A percentile compares a stretch with the other conserved stretches of the same genome.
Conservation (phyloP, 1,140 invertebrate genomes). For the Asobara japonica region DNA sequence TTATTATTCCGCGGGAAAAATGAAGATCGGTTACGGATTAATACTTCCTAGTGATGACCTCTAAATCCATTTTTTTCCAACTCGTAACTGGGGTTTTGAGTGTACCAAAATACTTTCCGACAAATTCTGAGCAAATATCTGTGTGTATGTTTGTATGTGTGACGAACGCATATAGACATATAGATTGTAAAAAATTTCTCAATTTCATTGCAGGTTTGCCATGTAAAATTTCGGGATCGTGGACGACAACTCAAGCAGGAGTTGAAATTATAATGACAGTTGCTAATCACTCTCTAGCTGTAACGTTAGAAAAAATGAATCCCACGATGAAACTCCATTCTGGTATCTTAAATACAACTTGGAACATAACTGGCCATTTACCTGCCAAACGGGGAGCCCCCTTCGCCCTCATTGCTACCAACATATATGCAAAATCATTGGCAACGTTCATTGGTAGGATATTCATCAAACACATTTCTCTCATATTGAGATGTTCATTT, state of each 20-base stretch:
- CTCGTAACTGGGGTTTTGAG: no score
- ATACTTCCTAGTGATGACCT: no score
- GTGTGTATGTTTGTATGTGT: no score
- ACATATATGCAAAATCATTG: conserved; percentile 46
- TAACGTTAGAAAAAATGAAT: conserved; percentile 38
- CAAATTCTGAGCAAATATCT: neutral
- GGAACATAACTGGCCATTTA: conserved; percentile 48
- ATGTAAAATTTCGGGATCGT: conserved; percentile 50
- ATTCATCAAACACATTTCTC: no score
- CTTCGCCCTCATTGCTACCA: conserved; percentile 44
- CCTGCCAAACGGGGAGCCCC: conserved; percentile 46
- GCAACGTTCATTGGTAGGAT: conserved; percentile 49
- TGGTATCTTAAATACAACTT: conserved; percentile 43
- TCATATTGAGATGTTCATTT: no score
- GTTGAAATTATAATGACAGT: conserved; percentile 48
- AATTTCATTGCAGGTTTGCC: conserved; percentile 49
- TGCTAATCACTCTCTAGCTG: conserved; percentile 42
- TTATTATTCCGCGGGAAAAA: neutral
- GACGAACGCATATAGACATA: no score
- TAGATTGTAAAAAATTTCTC: no score
- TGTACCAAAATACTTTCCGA: no score
- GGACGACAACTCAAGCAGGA: conserved; percentile 46
- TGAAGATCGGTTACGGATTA: no score
- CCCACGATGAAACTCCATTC: conserved; percentile 16
- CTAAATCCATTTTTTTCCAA: no score